Evolutionary conservation across 2,797 vertebrate species (phyloP), one percentile per base, ranked within the genome.

Genomic region (Adelosebastes latens): DNA sequence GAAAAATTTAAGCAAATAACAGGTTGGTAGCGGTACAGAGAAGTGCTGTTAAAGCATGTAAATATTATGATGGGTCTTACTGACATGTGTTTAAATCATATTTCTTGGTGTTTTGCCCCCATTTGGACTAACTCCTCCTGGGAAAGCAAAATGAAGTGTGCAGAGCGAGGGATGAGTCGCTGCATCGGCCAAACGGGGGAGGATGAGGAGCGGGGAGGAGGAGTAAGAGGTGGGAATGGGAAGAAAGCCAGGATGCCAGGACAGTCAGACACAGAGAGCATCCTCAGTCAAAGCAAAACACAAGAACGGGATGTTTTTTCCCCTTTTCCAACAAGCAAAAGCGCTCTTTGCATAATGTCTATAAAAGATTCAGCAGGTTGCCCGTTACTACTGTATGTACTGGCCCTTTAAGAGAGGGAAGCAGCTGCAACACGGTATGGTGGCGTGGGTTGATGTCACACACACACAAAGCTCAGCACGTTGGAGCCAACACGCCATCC

Each of bases 181-280:
- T 84, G 83, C 79, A 84, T 82, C 86, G 86, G 84, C 87, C 87
- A 88, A 77, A 87, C 65, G 12, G 84, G 85, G 85, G 66, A 77
- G 75, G 69, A 84, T 83, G 87, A 90, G 78, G 78, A 79, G 84
- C 32, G 13, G 75, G 72, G 65, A 64, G 58, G 64, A 66, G 55
- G 69, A n/a, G 16, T 8, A 25, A 70, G 83, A 80, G 71, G 81
- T 67, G 82, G 87, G 82, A 68, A 80, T 75, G 72, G 83, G 83
- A 1, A 52, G 77, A 61, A 72, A 89, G 92, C 90, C 91, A 92
- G 85, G 86, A 92, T 87, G 91, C 87, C 10, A 8, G 78, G 79
- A 86, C 55, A 83, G 83, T 89, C 72, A 75, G 53, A 88, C 82
- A 89, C 71, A 86, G 80, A 84, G 34, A 84, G 91, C 91, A 93